Conservation (phyloP, 2,888 invertebrate species). For the Amphipyra berbera region DNA sequence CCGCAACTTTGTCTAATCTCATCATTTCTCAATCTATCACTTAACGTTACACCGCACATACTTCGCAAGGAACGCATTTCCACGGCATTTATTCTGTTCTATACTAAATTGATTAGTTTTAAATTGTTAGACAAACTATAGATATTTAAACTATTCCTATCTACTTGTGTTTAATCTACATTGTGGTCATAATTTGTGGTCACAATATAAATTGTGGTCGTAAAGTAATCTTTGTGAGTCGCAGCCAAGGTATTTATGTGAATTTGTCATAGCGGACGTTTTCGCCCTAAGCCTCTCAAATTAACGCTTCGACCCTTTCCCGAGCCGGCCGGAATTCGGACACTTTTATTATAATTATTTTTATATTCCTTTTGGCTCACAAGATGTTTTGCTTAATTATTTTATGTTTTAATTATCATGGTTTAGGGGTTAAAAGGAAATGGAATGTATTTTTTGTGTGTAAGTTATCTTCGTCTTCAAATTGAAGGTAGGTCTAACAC, state of each 20-base stretch:
- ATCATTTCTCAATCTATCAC: no score
- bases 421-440: slow-evolving; percentile 28
- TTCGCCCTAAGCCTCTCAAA: slow-evolving; percentile 51
- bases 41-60: no score
- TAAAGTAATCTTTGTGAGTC: slow-evolving; percentile 17
- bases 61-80: no score
- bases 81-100: no score
- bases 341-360: slow-evolving; percentile 49
- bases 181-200: slow-evolving; percentile 5
- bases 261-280: slow-evolving; percentile 49
- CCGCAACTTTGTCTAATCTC: no score
- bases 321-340: slow-evolving; percentile 30
- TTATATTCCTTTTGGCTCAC: slow-evolving; percentile 48
- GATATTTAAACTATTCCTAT: no score
- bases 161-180: not conserved
- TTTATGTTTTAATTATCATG: slow-evolving; percentile 46
- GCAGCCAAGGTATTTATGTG: slow-evolving; percentile 45
- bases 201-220: slow-evolving; percentile 15
- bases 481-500: no score
- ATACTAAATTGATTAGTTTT: no score
- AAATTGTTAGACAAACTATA: no score
- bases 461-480: slow-evolving; percentile 16
- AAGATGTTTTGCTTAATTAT: slow-evolving; percentile 54
- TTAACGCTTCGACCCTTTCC: slow-evolving; percentile 59
- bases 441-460: slow-evolving; percentile 7